Evolutionary conservation across 2,113 vertebrate species (phyloP).

Genomic region (Drymodes brunneopygia): DNA sequence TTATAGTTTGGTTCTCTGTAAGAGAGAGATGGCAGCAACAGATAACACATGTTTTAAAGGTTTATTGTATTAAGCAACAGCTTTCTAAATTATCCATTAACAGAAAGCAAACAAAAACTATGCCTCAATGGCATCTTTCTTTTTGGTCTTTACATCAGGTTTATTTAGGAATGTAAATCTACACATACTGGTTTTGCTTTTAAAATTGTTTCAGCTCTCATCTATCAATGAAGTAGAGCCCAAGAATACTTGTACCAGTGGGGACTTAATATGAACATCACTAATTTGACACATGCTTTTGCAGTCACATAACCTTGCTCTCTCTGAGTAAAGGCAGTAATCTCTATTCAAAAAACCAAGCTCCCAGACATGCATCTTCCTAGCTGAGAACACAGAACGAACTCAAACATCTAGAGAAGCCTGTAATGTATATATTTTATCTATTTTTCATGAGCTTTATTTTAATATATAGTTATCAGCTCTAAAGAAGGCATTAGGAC

Average conservation of each 20-base stretch:
- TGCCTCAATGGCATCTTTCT: not conserved
- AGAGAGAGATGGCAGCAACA: not conserved
- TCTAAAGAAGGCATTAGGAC: not conserved
- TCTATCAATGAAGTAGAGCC: not conserved
- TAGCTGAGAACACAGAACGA: not conserved
- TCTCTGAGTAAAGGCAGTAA: not conserved
- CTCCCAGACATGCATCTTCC: not conserved
- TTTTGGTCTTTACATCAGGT: not conserved
- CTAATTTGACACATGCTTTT: not conserved
- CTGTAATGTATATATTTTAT: not conserved
- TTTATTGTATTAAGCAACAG: not conserved
- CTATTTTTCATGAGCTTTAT: not conserved
- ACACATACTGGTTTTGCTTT: not conserved
- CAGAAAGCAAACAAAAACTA: not conserved
- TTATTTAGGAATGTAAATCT: not conserved
- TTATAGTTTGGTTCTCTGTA: not conserved
- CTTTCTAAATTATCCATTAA: slow-evolving; percentile 1
- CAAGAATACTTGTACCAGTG: not conserved
- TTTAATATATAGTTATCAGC: not conserved
- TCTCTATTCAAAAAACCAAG: not conserved
- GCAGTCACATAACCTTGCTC: not conserved
- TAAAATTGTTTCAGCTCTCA: not conserved
- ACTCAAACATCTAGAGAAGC: not conserved
- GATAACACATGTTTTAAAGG: not conserved
- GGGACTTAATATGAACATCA: not conserved